Evolutionary conservation across 92 coral and sea anemone species (phyloP).

Genomic region (Hydrozoanthus gracilis): DNA sequence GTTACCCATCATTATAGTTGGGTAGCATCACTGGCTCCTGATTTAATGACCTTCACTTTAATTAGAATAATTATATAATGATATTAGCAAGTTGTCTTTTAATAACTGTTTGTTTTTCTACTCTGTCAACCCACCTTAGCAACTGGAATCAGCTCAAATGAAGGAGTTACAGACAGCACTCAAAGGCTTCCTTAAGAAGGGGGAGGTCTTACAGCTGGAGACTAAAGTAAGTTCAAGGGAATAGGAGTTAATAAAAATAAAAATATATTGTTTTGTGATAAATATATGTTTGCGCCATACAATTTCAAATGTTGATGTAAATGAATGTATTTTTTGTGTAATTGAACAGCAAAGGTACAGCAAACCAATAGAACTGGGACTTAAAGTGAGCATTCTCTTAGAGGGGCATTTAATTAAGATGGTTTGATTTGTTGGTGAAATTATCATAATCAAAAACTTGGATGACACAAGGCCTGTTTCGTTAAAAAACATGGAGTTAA

Average conservation of each 20-base stretch:
- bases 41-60: too few relatives aligned
- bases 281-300: background rate
- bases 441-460: background rate
- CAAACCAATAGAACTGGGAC: background rate
- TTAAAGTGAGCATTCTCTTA: background rate
- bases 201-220: constrained; percentile 91
- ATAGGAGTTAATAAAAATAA: background rate
- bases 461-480: too few relatives aligned
- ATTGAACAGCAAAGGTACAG: background rate
- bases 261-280: background rate
- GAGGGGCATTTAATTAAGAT: background rate
- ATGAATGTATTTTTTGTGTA: background rate
- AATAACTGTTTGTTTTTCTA: too few relatives aligned
- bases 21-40: too few relatives aligned
- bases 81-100: too few relatives aligned
- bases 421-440: background rate
- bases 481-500: too few relatives aligned
- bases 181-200: constrained; percentile 78
- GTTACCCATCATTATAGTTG: too few relatives aligned
- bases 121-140: constrained; percentile 50
- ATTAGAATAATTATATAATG: too few relatives aligned
- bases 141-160: constrained; percentile 76
- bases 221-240: constrained; percentile 72
- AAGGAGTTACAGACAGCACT: constrained; percentile 89
- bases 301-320: background rate